phyloP scores from a whole-genome alignment of 2,113 vertebrate genomes.

The Bufo bufo region DNA sequence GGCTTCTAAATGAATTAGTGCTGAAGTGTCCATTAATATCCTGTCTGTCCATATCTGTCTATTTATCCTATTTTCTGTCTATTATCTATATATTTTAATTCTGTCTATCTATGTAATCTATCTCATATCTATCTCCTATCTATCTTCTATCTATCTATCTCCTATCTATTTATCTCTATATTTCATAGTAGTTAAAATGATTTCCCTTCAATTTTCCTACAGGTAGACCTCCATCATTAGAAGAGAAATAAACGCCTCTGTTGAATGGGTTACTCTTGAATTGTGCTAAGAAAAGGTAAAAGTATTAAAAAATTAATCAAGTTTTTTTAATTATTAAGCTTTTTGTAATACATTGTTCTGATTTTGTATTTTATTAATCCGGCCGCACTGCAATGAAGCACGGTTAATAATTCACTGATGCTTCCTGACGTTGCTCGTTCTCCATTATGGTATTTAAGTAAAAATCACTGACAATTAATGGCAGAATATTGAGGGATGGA shows the following conservation, averaged over 20 bases:
- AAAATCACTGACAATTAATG: background rate
- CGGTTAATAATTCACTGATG: background rate
- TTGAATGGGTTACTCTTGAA: slow-evolving; percentile 80
- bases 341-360: background rate
- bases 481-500: too few species aligned
- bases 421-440: background rate
- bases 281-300: slow-evolving; percentile 54
- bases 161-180: background rate
- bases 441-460: background rate
- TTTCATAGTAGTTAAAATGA: background rate
- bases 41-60: background rate
- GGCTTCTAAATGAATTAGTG: background rate
- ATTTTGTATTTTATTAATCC: background rate
- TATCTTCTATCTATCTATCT: background rate
- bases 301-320: background rate
- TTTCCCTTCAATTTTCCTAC: slow-evolving; percentile 62
- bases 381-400: background rate
- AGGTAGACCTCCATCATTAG: slow-evolving; percentile 76
- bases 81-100: background rate
- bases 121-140: slow-evolving; percentile 2
- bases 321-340: background rate
- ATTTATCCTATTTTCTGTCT: background rate
- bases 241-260: slow-evolving; percentile 63
- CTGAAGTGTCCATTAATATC: too few species aligned
- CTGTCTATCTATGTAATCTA: slow-evolving; percentile 1